These are phyloP conservation scores for Tokudaia tokunoshimensis DNA, from an alignment of 2,797 vertebrate species.

Conservation along the genomic window DNA sequence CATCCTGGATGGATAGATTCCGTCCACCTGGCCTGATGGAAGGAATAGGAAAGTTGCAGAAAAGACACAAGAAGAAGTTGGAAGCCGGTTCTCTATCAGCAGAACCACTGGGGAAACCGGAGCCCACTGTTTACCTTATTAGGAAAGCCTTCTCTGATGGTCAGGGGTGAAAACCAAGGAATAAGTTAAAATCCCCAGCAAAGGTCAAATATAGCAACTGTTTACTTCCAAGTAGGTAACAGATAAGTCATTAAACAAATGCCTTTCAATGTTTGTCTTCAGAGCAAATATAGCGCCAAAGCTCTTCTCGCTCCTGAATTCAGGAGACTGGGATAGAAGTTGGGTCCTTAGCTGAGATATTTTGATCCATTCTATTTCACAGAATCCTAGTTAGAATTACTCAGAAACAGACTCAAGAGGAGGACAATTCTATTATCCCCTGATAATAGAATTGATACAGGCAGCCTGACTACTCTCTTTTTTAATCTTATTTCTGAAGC, in stretches of 20 bases:
- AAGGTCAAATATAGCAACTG: not conserved
- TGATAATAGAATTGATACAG: not conserved
- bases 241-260: not conserved
- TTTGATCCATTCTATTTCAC: not conserved
- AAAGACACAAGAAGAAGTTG: not conserved
- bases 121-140: not conserved
- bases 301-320: slow-evolving; percentile 19
- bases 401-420: not conserved
- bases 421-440: not conserved
- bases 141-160: not conserved
- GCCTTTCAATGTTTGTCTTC: not conserved
- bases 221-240: slow-evolving; percentile 36
- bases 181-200: slow-evolving; percentile 3
- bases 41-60: not conserved
- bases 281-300: not conserved
- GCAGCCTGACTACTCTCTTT: not conserved
- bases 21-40: not conserved
- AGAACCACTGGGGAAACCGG: not conserved
- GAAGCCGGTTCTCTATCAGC: not conserved
- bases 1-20: not conserved
- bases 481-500: not conserved
- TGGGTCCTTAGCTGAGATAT: not conserved
- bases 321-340: not conserved
- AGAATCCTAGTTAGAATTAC: not conserved
- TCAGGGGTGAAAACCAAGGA: not conserved